Conservation (phyloP, 2,113 vertebrate species). For the Lepidothrix coronata region DNA sequence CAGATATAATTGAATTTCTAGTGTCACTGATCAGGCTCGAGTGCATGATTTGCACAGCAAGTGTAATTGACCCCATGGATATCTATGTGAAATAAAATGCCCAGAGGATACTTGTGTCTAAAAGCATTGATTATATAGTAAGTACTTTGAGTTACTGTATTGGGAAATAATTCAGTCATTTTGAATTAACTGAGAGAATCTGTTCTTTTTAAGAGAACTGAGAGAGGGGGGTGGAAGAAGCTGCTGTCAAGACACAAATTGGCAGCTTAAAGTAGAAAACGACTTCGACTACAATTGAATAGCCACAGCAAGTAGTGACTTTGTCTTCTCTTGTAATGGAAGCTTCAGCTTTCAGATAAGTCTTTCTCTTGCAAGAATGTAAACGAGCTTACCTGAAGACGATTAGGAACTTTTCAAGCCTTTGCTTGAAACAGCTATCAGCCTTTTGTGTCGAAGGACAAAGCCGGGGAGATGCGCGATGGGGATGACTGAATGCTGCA, state of each 20-base stretch:
- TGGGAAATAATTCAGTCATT: not conserved
- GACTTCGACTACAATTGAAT: not conserved
- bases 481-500: not conserved
- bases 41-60: not conserved
- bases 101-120: not conserved
- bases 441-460: not conserved
- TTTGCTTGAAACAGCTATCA: not conserved
- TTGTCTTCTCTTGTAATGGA: not conserved
- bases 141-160: not conserved
- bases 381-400: not conserved
- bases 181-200: not conserved
- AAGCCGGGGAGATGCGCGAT: accelerated
- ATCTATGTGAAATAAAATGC: not conserved
- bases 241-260: not conserved
- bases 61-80: not conserved
- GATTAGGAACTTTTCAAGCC: not conserved
- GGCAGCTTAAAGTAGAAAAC: not conserved
- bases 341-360: not conserved
- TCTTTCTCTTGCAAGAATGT: not conserved
- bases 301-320: not conserved
- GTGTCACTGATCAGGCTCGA: not conserved
- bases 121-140: not conserved
- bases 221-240: accelerated
- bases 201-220: not conserved
- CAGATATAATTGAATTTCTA: not conserved